Base-by-base conservation (phyloP, 2,797 vertebrate species). In the Lemur catta region DNA sequence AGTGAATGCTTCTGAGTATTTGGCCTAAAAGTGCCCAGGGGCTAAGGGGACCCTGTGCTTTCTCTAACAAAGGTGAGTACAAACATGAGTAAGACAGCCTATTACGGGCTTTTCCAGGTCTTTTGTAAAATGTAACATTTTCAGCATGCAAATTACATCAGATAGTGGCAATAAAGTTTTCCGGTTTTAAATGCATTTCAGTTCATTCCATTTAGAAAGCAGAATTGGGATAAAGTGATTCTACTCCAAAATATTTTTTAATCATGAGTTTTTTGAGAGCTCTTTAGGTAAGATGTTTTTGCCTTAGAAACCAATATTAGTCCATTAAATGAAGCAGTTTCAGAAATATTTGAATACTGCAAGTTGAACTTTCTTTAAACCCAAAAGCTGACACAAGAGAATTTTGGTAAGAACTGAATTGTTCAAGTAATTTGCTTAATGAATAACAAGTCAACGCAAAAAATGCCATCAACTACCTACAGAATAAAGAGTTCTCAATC, bases 61-160 rank as follows among this genome's bases (percentile, higher is more conserved):
- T 94, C 95, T 95, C 84, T 92, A 96, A 96, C 72, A 90, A 91
- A 94, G 75, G 95, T 41, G 59, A 97, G 85, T 46, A 81, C 84
- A 96, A 76, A 95, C 67, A 90, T 20, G 33, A 92, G 28, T 57
- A 95, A 93, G 72, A 82, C 71, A 72, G 67, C 72, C 33, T 94
- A 88, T 92, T 94, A 92, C 10, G 81, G 80, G 78, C 26, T 80
- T 93, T 86, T 89, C 74, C 35, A 89, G 65, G 55, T 72, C 84
- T 96, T 95, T 96, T 91, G 24, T 65, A 94, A 96, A 93, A 90
- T 72, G 67, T 14, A 95, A 93, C 61, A 95, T 96, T 95, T 96
- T 86, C 92, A 96, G 72, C 52, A 96, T 95, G 52, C 41, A 57
- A 94, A 82, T 61, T 81, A 71, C 71, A 94, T 87, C 69, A 94